Percentiles rank a stretch among this genome's conserved stretches.
phyloP scores from a whole-genome alignment of 2,888 invertebrate species.

The Eugnorisma glareosa region DNA sequence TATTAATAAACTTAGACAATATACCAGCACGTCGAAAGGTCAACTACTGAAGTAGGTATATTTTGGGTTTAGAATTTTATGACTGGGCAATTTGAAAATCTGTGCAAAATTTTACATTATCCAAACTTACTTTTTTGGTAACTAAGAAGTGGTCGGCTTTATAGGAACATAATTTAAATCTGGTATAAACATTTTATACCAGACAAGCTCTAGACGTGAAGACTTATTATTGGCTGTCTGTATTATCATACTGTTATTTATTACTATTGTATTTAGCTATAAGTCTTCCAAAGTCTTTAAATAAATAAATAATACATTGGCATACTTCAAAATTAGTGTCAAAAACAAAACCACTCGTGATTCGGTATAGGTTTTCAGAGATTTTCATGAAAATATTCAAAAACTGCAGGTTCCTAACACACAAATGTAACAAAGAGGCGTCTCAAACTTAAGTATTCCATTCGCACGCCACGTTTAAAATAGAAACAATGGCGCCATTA shows the following conservation, averaged over 20 bases:
- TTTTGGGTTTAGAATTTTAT: not conserved
- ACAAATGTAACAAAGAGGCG: conserved; percentile 57
- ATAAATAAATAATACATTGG: too few relatives aligned
- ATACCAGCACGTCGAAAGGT: conserved; percentile 1
- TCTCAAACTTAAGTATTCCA: conserved; percentile 86
- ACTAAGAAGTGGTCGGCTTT: not conserved
- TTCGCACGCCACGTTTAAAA: conserved; percentile 89
- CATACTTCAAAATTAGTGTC: not conserved
- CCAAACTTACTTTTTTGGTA: not conserved
- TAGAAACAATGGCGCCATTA: conserved; percentile 90
- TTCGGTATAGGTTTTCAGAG: not conserved
- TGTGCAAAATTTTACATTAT: not conserved
- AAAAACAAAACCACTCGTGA: not conserved
- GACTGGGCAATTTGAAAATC: not conserved
- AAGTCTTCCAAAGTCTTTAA: too few relatives aligned
- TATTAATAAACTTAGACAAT: conserved; percentile 23
- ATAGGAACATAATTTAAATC: too few relatives aligned
- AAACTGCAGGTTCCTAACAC: conserved; percentile 47
- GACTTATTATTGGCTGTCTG: too few relatives aligned
- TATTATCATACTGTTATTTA: too few relatives aligned
- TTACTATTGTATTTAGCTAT: too few relatives aligned
- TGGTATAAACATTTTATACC: too few relatives aligned
- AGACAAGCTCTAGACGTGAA: too few relatives aligned
- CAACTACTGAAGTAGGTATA: not conserved
- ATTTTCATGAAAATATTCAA: conserved; percentile 47